Base-by-base conservation (phyloP, 2,888 invertebrate genomes). In the Scelioninae gen. 2 region DNA sequence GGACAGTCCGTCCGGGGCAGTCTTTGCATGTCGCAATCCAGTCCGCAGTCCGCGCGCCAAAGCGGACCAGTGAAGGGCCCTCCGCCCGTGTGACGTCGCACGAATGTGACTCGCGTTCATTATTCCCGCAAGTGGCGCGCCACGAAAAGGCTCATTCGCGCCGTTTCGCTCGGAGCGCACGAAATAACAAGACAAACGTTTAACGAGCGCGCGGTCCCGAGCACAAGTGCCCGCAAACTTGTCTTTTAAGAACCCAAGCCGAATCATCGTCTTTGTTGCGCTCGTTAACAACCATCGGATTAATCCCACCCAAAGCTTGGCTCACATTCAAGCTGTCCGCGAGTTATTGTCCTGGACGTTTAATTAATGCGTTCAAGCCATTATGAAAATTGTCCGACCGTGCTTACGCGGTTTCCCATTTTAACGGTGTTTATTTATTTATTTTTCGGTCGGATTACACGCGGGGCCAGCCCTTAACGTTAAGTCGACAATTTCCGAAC, bases 101-200 rank as follows among this genome's bases (percentile, higher is more conserved):
- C 57, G 67, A 70, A 52, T 48, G 45, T 52, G 70, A 39, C 58
- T 58, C 63, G 35, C 69, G 74, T 72, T 74, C 71, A 67, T 74
- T 73, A 76, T 74, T 63, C 61, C 53, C 61, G 60, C 45, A 43
- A 73, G 68, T 70, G 64, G 63, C 25, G 35, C 18, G 53, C 53
- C n/a, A 45, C 55, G 43, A 61, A 64, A 58, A 69, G 68, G 45
- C 48, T 37, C 57, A 50, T 37, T 35, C 60, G 43, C 43, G 16
- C 15, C 28, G 31, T n/a, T 16, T 48, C 61, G 52, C 50, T 28
- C n/a, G 35, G 28, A 41, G 52, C 46, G 22, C 48, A 48, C 39
- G 63, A 46, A 69, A 60, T 75, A 70, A 75, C 72, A 58, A 75
- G 71, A 60, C 68, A 64, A 63, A 52, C 73, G 58, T 64, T 73